These are phyloP conservation scores for Drosophila fulvimacula DNA, from an alignment of 2,888 invertebrate species.

Conservation along the genomic window DNA sequence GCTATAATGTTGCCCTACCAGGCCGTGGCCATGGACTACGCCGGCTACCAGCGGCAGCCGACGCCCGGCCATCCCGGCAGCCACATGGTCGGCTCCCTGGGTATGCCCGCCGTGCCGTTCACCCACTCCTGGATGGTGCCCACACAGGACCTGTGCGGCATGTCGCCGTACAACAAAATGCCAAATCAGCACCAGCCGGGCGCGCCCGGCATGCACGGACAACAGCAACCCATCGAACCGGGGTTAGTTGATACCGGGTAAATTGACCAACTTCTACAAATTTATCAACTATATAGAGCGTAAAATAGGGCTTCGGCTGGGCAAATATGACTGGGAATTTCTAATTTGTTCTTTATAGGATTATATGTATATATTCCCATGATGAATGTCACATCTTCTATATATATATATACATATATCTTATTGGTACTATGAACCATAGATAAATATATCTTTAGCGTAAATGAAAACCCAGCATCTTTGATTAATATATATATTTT, in stretches of 20 bases:
- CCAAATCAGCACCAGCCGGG: constrained; percentile 83
- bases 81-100: constrained; percentile 86
- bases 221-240: constrained; percentile 89
- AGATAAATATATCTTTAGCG: no score
- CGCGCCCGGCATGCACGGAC: constrained; percentile 80
- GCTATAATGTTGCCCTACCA: constrained; percentile 92
- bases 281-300: background rate
- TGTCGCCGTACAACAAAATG: constrained; percentile 93
- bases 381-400: no score
- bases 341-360: no score
- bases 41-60: constrained; percentile 88
- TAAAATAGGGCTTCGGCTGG: no score
- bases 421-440: no score
- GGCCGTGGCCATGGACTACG: constrained; percentile 94
- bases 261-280: constrained; percentile 33
- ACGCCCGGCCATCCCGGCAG: constrained; percentile 83
- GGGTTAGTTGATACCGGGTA: constrained; percentile 86
- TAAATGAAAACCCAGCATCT: no score
- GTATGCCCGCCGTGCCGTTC: constrained; percentile 88
- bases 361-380: no score
- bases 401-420: no score
- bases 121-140: constrained; percentile 98
- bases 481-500: no score
- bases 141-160: constrained; percentile 95
- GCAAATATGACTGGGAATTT: no score